phyloP scores from a whole-genome alignment of 2,888 invertebrate species.

The Trilocha varians region DNA sequence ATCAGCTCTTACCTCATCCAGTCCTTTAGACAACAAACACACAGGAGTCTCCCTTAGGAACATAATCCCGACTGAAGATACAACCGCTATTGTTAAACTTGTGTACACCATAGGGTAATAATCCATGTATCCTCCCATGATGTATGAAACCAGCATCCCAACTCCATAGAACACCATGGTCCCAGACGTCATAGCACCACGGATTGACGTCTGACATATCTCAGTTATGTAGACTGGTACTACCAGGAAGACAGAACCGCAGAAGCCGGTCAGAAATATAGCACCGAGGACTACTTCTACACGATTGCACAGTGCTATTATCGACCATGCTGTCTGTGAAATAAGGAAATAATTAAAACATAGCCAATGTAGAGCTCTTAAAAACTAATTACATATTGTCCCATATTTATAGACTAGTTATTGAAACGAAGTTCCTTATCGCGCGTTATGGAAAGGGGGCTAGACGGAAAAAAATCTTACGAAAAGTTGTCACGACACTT shows the following conservation, averaged over 20 bases:
- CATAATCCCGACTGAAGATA: conserved; percentile 22
- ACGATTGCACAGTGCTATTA: conserved; percentile 24
- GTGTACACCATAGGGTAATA: conserved; percentile 40
- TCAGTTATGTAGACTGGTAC: conserved; percentile 43
- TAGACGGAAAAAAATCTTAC: no score
- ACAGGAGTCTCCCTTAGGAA: conserved; percentile 43
- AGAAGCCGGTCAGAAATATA: conserved; percentile 39
- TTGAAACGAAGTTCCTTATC: no score
- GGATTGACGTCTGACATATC: conserved; percentile 44
- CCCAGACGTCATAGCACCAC: conserved; percentile 43
- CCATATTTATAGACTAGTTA: no score
- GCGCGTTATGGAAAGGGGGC: no score
- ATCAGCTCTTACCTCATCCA: conserved; percentile 41
- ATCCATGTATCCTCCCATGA: conserved; percentile 37
- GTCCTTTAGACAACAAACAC: conserved; percentile 37
- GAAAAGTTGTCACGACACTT: no score
- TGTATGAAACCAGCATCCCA: conserved; percentile 44
- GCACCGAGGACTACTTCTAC: conserved; percentile 40
- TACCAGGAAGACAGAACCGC: conserved; percentile 30
- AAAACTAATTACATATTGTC: no score
- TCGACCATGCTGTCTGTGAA: conserved; percentile 40
- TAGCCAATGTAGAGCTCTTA: no score
- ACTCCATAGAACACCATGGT: conserved; percentile 36
- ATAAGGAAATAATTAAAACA: background rate
- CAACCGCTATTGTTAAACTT: conserved; percentile 25